These are phyloP conservation scores for Uloborus plumipes DNA, from an alignment of 2,888 invertebrate species.

Conservation along the genomic window DNA sequence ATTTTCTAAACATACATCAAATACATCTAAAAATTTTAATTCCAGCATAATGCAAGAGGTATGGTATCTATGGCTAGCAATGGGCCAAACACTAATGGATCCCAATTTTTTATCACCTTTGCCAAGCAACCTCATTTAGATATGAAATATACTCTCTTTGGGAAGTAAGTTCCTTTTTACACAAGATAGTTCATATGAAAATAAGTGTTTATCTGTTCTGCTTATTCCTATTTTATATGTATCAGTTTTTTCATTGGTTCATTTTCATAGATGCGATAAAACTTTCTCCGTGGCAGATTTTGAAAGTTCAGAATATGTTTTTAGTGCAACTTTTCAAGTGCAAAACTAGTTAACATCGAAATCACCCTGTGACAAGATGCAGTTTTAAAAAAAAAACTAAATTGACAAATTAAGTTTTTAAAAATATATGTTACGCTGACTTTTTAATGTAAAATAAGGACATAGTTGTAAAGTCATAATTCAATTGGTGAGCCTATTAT, in stretches of 20 bases:
- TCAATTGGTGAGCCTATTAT: too few species aligned
- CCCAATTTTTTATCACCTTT: constrained; percentile 98
- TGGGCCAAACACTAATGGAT: constrained; percentile 96
- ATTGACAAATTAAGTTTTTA: constrained; percentile 71
- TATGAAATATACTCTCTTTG: constrained; percentile 96
- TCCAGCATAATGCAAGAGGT: constrained; percentile 85
- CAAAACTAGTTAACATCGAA: too few species aligned
- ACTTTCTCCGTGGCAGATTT: neutral
- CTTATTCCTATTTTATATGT: too few species aligned
- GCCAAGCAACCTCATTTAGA: constrained; percentile 95
- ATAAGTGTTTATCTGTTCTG: too few species aligned
- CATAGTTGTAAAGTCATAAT: too few species aligned
- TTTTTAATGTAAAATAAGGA: too few species aligned
- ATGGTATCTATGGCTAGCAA: constrained; percentile 98
- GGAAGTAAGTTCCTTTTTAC: constrained; percentile 78
- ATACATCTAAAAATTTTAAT: constrained; percentile 5
- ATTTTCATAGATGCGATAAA: neutral
- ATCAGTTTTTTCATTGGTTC: too few species aligned
- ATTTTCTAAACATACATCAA: neutral
- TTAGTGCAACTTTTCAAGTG: too few species aligned
- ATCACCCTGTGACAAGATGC: too few species aligned
- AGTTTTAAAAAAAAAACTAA: too few species aligned
- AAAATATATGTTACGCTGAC: neutral
- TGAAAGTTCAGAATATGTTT: too few species aligned
- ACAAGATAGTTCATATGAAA: too few species aligned